Percentiles rank a stretch among this genome's conserved stretches.
Evolutionary conservation across 2,797 vertebrate species (phyloP).

Genomic region (Propithecus perrieri): DNA sequence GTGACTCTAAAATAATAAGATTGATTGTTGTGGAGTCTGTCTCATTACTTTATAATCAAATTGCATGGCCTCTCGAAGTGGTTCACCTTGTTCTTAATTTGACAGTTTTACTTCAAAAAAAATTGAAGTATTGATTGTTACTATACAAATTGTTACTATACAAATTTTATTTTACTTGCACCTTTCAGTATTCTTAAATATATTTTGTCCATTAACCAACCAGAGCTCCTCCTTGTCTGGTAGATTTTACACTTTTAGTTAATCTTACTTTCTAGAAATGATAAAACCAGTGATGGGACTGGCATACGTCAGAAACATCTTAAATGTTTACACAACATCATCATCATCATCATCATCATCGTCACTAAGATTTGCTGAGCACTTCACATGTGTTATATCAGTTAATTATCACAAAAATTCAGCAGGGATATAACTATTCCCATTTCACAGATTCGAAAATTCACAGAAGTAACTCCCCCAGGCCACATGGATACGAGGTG

Average conservation of each 20-base stretch:
- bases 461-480: no score
- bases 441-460: not conserved
- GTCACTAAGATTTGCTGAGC: no score
- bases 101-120: not conserved
- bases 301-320: not conserved
- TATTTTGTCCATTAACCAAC: not conserved
- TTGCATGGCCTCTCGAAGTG: not conserved
- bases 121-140: conserved; percentile 45
- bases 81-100: conserved; percentile 31
- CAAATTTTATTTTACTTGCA: conserved; percentile 28
- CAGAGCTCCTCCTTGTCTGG: not conserved
- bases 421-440: not conserved
- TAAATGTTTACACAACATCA: no score
- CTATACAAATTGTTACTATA: conserved; percentile 13
- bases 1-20: not conserved
- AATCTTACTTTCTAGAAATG: not conserved
- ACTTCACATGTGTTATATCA: not conserved
- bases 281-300: not conserved
- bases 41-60: not conserved
- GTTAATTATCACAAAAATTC: not conserved
- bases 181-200: not conserved
- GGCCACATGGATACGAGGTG: no score
- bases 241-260: not conserved
- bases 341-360: not conserved
- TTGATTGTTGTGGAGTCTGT: not conserved